Base-by-base conservation (phyloP, 1,140 invertebrate species). In the Delia radicum region DNA sequence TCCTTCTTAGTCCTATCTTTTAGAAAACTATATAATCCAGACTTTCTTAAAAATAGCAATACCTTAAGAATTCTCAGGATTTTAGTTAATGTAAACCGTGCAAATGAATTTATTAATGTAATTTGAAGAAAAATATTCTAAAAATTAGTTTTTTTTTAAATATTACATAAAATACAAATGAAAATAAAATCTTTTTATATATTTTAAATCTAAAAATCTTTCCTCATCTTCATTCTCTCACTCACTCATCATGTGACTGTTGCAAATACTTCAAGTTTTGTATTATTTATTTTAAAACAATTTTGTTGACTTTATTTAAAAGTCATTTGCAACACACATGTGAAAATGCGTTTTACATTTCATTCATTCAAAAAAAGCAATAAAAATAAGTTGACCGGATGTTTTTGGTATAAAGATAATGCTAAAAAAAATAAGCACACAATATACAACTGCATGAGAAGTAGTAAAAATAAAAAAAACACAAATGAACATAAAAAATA, bases 301-400 rank as follows among this genome's bases (percentile, higher is more conserved):
- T 21, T 21, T 8, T 21, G 18, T 55, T 55, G 48, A 21, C 48
- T 55, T 21, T 55, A 18, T 55, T 18, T 55, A 18, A 0, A 55
- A 24, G 21, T 55, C 48, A 55, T 55, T 55, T 55, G 48, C 48
- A 55, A 55, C 15, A 55, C 48, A 55, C 48, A 55, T 55, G 48
- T 55, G 48, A 55, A 55, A 55, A 55, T 55, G 48, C 48, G 48
- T 55, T 55, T 55, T 55, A 55, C 48, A 55, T 55, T 55, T 55
- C n/a, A 55, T 55, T 24, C 12, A 48, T 48, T 48, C 42, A 15
- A 12, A 8, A 21, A 55, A 55, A 55, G n/a, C 8, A 55, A 55
- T 21, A 55, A 55, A 55, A 55, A 55, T 24, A 55, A 18, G 15
- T 55, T 55, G 48, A 55, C 48, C 48, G 48, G 48, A 55, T 55